phyloP scores from a whole-genome alignment of 2,888 invertebrate genomes.

The Dinocampus coccinellae region DNA sequence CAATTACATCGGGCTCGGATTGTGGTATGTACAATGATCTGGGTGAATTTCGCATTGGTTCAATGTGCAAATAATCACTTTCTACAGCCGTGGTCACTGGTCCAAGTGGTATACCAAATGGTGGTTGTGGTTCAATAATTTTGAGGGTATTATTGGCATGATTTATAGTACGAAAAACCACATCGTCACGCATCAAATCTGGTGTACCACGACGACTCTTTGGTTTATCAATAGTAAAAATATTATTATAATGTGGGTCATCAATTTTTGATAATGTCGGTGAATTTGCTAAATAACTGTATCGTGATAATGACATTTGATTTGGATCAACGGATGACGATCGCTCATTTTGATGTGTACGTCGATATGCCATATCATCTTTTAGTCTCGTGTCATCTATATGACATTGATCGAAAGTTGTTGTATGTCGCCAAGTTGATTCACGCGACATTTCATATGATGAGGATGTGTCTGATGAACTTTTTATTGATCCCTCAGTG shows the following conservation, averaged over 20 bases:
- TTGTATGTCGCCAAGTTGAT: constrained; percentile 42
- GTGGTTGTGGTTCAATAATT: constrained; percentile 86
- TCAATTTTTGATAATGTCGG: constrained; percentile 68
- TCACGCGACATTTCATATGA: constrained; percentile 57
- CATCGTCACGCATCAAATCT: constrained; percentile 86
- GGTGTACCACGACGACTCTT: constrained; percentile 74
- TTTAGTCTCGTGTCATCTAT: constrained; percentile 70
- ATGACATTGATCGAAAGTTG: constrained; percentile 20
- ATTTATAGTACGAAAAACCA: constrained; percentile 84
- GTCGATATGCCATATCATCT: constrained; percentile 86
- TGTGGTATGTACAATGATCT: constrained; percentile 77
- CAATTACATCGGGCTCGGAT: constrained; percentile 84
- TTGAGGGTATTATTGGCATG: constrained; percentile 80
- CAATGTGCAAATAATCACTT: constrained; percentile 83
- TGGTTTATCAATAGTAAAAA: constrained; percentile 19
- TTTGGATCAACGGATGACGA: constrained; percentile 63
- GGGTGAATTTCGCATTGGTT: constrained; percentile 63
- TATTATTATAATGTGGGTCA: neutral
- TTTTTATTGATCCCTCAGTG: constrained; percentile 51
- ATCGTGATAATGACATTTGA: constrained; percentile 70
- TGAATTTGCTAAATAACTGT: constrained; percentile 80
- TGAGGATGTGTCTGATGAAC: constrained; percentile 32
- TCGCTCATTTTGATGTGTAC: constrained; percentile 76
- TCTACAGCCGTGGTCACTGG: constrained; percentile 85
- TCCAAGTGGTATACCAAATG: constrained; percentile 90